Conservation (phyloP, 2,888 invertebrate species). For the Mamestra brassicae region DNA sequence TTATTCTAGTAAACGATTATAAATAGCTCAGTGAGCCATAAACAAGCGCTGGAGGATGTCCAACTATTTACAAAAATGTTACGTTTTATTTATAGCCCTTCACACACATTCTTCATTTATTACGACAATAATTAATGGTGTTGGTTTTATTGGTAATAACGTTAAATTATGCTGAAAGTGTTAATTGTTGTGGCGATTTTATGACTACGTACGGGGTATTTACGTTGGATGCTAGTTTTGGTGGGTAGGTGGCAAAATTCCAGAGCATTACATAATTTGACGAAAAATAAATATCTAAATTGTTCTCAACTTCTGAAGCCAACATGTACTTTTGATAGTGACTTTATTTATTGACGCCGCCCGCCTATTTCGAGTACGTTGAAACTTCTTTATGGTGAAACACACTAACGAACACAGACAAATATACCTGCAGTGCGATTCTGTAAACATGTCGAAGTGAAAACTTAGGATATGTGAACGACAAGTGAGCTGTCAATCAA, state of each 20-base stretch:
- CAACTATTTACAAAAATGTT: slow-evolving; percentile 76
- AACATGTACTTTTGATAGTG: no score
- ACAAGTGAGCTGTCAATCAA: no score
- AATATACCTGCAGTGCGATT: no score
- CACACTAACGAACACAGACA: no score
- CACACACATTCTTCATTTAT: slow-evolving; percentile 32
- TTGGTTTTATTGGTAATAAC: slow-evolving; percentile 17
- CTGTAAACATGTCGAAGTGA: no score
- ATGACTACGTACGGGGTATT: background rate
- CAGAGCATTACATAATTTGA: slow-evolving; percentile 47
- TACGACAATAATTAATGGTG: slow-evolving; percentile 26
- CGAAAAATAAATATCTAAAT: background rate
- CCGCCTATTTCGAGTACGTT: no score
- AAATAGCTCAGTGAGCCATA: slow-evolving; percentile 73
- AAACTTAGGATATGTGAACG: no score
- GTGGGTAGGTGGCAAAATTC: slow-evolving; percentile 46
- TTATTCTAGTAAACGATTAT: slow-evolving; percentile 67
- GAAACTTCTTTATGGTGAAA: no score
- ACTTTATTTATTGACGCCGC: no score
- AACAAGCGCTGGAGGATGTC: slow-evolving; percentile 83
- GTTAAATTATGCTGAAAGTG: slow-evolving; percentile 12
- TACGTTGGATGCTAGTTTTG: slow-evolving; percentile 31
- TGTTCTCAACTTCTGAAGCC: no score
- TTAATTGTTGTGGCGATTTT: slow-evolving; percentile 7
- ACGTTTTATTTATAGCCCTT: slow-evolving; percentile 65